These are phyloP conservation scores for Colistium nudipinnis DNA, from an alignment of 2,113 vertebrate genomes.

Conservation along the genomic window DNA sequence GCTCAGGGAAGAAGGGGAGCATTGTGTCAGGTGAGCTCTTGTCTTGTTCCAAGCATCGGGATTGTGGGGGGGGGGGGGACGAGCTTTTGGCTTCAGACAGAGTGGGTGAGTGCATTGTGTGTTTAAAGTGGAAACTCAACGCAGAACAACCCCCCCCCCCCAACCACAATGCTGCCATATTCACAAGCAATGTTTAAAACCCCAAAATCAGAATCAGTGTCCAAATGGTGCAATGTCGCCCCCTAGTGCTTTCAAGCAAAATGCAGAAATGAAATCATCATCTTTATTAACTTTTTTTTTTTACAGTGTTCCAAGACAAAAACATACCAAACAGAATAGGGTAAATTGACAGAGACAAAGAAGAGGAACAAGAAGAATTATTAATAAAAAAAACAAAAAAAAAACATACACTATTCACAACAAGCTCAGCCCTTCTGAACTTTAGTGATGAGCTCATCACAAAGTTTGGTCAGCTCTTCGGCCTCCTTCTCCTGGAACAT, in stretches of 20 bases:
- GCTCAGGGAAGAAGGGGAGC: conserved; percentile 69
- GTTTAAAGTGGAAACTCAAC: conserved; percentile 6
- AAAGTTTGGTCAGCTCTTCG: conserved; percentile 87
- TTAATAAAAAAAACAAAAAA: too few relatives aligned
- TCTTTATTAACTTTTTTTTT: conserved; percentile 63
- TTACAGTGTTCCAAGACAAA: conserved; percentile 56
- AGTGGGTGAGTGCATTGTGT: not conserved
- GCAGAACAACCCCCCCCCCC: too few relatives aligned
- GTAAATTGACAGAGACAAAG: conserved; percentile 17
- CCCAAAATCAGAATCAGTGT: not conserved
- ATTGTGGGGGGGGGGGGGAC: too few relatives aligned
- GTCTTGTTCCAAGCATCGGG: conserved; percentile 55
- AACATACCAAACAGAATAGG: conserved; percentile 20
- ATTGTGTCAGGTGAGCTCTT: conserved; percentile 65
- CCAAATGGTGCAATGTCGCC: conserved; percentile 19
- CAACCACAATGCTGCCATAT: not conserved
- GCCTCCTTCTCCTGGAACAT: conserved; percentile 84
- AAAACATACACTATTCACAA: conserved; percentile 52
- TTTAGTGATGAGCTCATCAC: conserved; percentile 86
- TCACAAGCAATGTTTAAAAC: not conserved
- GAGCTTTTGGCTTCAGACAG: conserved; percentile 61
- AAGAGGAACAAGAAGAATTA: not conserved
- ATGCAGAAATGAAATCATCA: conserved; percentile 8
- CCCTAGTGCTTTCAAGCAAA: conserved; percentile 38
- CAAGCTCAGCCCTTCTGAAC: conserved; percentile 74